Base-by-base conservation (phyloP, 1,140 invertebrate species). In the Zaprionus davidi region DNA sequence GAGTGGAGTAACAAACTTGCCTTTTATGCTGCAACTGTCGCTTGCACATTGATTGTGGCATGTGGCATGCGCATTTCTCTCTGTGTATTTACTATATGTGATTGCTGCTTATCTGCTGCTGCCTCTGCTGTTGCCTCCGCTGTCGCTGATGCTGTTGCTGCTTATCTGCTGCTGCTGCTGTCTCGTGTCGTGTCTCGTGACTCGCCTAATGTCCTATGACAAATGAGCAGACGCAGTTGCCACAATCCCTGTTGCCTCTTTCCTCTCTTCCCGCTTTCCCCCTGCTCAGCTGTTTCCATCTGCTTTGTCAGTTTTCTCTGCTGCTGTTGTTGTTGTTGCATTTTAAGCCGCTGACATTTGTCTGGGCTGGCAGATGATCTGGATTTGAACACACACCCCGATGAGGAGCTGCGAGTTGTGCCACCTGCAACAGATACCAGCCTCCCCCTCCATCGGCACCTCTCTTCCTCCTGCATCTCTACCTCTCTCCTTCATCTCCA, bases 191-290 rank as follows among this genome's bases (percentile, higher is more conserved):
- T 60, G 5, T 36, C 64, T 76, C 70, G 46, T 51, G 20, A 51
- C 46, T 51, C 46, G 46, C 46, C 70, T 79, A 76, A 85, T 78
- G 71, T 79, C 68, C 77, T 76, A 57, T 81, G 82, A 81, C 82
- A 86, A 86, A 85, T 85, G 78, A 85, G 78, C 67, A 68, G 75
- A 12, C 36, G 69, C 69, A 76, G 57, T 24, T 49, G 65, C 73
- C 64, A 49, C 69, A 56, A 24, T 44, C 58, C 44, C 13, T 31
- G 69, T 36, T 20, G 44, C 59, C 24, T 6, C 59, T 6, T 17
- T 34, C 11, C n/a, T 65, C 76, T 36, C 51, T 31, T 31, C 38
- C 56, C 38, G 46, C 56, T 28, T 15, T 20, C 9, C 5, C 38
- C 6, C 3, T 44, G 11, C 13, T 31, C 9, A 44, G 17, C 24